Percentiles rank a stretch among this genome's conserved stretches.
Conservation (phyloP, 1,140 invertebrate genomes). For the Carposina sasakii region DNA sequence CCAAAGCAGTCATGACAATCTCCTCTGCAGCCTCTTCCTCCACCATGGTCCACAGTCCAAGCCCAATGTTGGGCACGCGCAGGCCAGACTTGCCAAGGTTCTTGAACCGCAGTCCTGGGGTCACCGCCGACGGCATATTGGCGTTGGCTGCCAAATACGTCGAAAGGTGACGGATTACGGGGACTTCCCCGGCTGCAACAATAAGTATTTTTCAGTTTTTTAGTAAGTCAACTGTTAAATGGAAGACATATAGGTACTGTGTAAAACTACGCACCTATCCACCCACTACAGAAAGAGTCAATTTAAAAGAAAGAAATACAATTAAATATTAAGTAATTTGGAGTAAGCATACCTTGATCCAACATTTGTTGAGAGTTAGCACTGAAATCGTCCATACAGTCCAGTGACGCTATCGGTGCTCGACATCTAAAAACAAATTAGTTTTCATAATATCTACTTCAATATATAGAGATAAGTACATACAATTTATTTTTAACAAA, state of each 20-base stretch:
- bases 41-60: slow-evolving; percentile 92
- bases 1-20: slow-evolving; percentile 93
- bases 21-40: slow-evolving; percentile 93
- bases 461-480: too few relatives aligned
- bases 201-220: too few relatives aligned
- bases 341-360: slow-evolving; percentile 69
- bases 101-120: slow-evolving; percentile 87
- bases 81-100: slow-evolving; percentile 95
- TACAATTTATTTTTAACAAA: too few relatives aligned
- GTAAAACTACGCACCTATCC: too few relatives aligned
- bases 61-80: slow-evolving; percentile 91
- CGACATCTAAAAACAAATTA: slow-evolving; percentile 81
- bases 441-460: too few relatives aligned
- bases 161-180: slow-evolving; percentile 60
- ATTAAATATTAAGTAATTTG: too few relatives aligned
- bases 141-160: slow-evolving; percentile 62
- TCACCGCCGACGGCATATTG: slow-evolving; percentile 73
- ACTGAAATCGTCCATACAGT: slow-evolving; percentile 95
- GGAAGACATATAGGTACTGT: too few relatives aligned
- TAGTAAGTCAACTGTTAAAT: too few relatives aligned
- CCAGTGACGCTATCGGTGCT: slow-evolving; percentile 90
- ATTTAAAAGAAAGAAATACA: too few relatives aligned
- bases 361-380: slow-evolving; percentile 72
- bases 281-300: too few relatives aligned
- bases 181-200: slow-evolving; percentile 42